phyloP scores from a whole-genome alignment of 2,888 invertebrate species.

The Strigamia transsilvanica region DNA sequence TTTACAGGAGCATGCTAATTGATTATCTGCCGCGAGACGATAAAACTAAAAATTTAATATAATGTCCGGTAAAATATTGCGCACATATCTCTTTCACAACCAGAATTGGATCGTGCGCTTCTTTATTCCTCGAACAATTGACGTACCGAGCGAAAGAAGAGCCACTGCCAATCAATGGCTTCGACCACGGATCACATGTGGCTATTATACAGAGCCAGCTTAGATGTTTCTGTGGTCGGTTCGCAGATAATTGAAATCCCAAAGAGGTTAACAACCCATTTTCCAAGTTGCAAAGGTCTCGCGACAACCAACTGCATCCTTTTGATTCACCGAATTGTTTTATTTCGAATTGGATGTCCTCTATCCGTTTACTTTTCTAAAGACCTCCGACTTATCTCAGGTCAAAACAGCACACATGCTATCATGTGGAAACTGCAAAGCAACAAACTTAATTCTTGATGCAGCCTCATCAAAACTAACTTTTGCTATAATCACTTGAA shows the following conservation, averaged over 20 bases:
- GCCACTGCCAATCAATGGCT: background rate
- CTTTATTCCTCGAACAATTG: constrained; percentile 12
- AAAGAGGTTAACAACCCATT: constrained; percentile 48
- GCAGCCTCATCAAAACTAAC: background rate
- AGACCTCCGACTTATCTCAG: constrained; percentile 6
- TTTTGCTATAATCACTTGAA: background rate
- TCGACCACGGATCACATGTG: constrained; percentile 16
- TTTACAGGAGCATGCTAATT: constrained; percentile 31
- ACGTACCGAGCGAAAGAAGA: background rate
- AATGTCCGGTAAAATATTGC: background rate
- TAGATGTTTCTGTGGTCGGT: constrained; percentile 21
- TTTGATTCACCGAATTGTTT: background rate
- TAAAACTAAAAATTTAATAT: background rate
- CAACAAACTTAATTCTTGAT: constrained; percentile 30
- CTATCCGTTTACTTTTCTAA: constrained; percentile 38
- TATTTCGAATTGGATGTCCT: constrained; percentile 20
- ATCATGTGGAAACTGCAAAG: background rate
- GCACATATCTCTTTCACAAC: background rate
- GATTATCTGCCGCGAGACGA: background rate
- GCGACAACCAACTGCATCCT: constrained; percentile 30
- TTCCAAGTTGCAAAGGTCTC: constrained; percentile 19
- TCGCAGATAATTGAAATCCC: constrained; percentile 44
- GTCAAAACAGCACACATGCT: background rate
- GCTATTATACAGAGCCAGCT: constrained; percentile 38
- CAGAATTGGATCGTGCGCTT: background rate